Conservation (phyloP, 2,113 vertebrate genomes). For the Acrocephalus kingi region DNA sequence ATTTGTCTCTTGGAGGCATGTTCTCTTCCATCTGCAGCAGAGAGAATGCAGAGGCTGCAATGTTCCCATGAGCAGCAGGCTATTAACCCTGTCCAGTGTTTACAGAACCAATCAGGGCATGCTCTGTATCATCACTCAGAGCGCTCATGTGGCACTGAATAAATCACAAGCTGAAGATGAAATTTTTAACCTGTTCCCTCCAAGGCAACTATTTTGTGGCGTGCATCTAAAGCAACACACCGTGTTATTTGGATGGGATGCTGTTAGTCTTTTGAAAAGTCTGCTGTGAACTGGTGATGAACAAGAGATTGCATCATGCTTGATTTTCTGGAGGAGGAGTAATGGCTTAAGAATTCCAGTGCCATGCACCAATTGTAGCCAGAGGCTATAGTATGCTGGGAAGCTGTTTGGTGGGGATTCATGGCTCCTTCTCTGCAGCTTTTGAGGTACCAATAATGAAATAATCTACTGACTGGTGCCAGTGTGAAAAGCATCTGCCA, state of each 20-base stretch:
- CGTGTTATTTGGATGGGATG: neutral
- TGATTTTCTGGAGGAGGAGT: neutral
- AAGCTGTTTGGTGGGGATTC: neutral
- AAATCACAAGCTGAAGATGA: neutral
- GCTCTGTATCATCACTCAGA: neutral
- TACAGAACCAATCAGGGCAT: neutral
- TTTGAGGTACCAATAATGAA: neutral
- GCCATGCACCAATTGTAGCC: neutral
- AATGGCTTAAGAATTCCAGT: neutral
- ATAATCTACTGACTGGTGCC: neutral
- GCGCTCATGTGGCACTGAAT: neutral
- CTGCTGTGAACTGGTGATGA: neutral
- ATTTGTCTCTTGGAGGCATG: neutral
- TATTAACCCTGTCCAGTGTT: neutral
- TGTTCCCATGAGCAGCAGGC: accelerated
- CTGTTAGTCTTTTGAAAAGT: neutral
- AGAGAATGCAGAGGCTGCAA: neutral
- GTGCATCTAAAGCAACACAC: neutral
- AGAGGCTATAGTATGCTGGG: accelerated
- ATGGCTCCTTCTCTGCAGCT: neutral
- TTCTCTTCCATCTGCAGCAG: neutral
- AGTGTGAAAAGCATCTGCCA: neutral
- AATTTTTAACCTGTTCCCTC: neutral
- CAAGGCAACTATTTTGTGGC: neutral
- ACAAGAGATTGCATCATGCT: neutral